Conservation (phyloP, 1,140 invertebrate species). For the Anthonomus grandis region DNA sequence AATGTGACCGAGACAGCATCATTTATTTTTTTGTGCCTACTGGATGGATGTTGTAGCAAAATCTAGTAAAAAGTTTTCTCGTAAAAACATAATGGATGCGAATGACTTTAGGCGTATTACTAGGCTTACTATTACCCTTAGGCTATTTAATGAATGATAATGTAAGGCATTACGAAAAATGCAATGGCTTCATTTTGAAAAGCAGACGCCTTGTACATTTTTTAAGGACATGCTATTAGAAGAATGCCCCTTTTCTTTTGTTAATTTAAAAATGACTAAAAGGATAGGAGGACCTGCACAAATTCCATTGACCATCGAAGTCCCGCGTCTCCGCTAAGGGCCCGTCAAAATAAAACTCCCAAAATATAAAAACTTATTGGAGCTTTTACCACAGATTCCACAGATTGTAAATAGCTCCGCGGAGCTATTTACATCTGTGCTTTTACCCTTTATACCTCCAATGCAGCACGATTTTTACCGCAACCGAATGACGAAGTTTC, state of each 20-base stretch:
- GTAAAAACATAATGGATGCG: not conserved
- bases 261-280: not conserved
- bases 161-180: too few relatives aligned
- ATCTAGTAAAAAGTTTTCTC: not conserved
- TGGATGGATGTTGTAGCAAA: not conserved
- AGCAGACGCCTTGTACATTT: too few relatives aligned
- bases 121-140: too few relatives aligned
- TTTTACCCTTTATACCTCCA: too few relatives aligned
- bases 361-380: not conserved
- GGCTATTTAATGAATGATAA: not conserved
- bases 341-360: too few relatives aligned
- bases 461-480: too few relatives aligned
- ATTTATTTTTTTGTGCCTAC: not conserved
- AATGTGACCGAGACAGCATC: too few relatives aligned
- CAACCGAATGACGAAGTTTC: too few relatives aligned
- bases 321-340: not conserved
- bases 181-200: too few relatives aligned
- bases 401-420: too few relatives aligned
- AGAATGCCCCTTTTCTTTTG: not conserved
- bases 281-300: not conserved
- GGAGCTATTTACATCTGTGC: too few relatives aligned
- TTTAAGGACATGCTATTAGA: not conserved
- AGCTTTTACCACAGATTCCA: too few relatives aligned
- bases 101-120: not conserved
- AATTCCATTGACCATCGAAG: not conserved